These are phyloP conservation scores for Eupeodes luniger DNA, from an alignment of 2,888 invertebrate species.

Conservation along the genomic window DNA sequence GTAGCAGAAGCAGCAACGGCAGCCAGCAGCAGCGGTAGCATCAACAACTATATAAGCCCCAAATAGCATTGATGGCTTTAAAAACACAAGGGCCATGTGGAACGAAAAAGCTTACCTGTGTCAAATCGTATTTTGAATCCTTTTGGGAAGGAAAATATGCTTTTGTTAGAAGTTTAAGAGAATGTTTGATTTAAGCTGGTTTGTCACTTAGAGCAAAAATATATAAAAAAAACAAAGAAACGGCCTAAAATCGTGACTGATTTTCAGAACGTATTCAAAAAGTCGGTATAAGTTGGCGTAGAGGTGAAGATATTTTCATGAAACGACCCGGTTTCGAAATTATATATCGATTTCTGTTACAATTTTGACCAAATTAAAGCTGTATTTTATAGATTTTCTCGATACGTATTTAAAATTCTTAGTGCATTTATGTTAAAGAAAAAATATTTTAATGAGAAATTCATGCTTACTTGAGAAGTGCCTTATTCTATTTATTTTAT, in stretches of 20 bases:
- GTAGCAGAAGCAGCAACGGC: constrained; percentile 13
- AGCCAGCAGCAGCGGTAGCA: not conserved
- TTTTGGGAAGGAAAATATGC: not conserved
- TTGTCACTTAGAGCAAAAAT: not conserved
- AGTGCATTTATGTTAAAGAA: too few relatives aligned
- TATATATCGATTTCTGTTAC: too few relatives aligned
- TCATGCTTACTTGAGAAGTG: too few relatives aligned
- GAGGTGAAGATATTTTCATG: too few relatives aligned
- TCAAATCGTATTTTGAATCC: constrained; percentile 1
- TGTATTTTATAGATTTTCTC: too few relatives aligned
- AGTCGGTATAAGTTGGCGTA: too few relatives aligned
- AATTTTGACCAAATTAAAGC: too few relatives aligned
- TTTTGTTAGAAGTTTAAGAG: not conserved
- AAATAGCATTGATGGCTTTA: constrained; percentile 1
- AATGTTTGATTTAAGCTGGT: constrained; percentile 4
- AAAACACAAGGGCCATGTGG: constrained; percentile 4
- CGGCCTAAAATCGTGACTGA: not conserved
- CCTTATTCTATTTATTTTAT: too few relatives aligned
- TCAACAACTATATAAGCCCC: not conserved
- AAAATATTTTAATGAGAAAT: too few relatives aligned
- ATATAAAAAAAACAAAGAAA: not conserved
- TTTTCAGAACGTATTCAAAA: not conserved
- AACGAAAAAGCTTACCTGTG: constrained; percentile 11
- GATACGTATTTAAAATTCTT: too few relatives aligned
- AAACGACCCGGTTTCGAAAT: too few relatives aligned